phyloP scores from a whole-genome alignment of 1,140 invertebrate genomes.

The Portunus trituberculatus region DNA sequence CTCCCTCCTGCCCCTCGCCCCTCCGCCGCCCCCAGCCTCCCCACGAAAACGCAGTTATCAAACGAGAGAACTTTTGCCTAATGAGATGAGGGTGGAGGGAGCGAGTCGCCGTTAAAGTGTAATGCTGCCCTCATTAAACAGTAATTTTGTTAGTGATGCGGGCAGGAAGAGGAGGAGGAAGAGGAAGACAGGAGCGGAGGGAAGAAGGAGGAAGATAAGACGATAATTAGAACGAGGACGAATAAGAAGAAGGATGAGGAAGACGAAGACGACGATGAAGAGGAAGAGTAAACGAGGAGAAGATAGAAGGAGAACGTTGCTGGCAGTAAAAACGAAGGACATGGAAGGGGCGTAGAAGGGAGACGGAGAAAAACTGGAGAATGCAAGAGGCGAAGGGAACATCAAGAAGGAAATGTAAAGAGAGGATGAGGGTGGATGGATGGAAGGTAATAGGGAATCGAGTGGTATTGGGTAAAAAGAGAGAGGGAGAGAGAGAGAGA shows the following conservation, averaged over 20 bases:
- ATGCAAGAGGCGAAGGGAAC: background rate
- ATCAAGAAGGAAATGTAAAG: background rate
- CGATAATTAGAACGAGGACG: background rate
- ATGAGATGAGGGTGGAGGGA: slow-evolving; percentile 7
- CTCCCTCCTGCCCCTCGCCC: background rate
- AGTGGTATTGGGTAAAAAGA: background rate
- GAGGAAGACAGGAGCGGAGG: background rate
- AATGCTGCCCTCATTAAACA: background rate
- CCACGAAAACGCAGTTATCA: background rate
- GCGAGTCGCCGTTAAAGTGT: background rate
- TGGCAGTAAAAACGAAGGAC: too few species aligned
- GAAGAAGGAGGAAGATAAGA: background rate
- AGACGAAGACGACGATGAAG: background rate
- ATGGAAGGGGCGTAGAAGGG: too few species aligned
- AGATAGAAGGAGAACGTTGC: too few species aligned
- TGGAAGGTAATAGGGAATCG: background rate
- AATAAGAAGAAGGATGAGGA: background rate
- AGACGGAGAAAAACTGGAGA: too few species aligned
- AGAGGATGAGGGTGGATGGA: background rate
- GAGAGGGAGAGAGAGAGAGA: background rate
- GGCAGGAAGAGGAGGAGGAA: background rate
- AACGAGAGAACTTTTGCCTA: slow-evolving; percentile 13
- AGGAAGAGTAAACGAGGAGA: background rate
- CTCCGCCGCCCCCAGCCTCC: background rate
- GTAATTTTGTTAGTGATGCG: slow-evolving; percentile 22